phyloP scores from a whole-genome alignment of 1,140 invertebrate genomes.

The Apis florea region DNA sequence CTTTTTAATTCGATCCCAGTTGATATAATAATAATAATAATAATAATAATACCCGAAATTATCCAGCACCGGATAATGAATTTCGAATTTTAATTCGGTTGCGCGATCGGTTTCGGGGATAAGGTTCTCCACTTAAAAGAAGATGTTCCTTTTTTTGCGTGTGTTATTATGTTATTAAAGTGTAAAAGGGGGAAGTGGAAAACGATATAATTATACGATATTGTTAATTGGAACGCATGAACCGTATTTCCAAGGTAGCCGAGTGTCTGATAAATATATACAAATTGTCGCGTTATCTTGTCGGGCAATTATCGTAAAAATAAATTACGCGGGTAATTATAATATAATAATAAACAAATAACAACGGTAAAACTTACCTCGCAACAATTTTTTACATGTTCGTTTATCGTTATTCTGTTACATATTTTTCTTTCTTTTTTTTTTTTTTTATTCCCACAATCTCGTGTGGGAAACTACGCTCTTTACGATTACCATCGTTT shows the following conservation, averaged over 20 bases:
- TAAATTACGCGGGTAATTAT: neutral
- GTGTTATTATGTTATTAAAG: neutral
- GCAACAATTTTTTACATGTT: neutral
- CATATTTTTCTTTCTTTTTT: conserved; percentile 46
- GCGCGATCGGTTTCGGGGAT: neutral
- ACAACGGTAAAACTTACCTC: no score
- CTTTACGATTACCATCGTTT: no score
- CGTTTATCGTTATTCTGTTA: conserved; percentile 55
- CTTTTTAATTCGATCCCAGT: neutral
- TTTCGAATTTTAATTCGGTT: conserved; percentile 4
- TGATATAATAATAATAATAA: no score
- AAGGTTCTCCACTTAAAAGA: neutral
- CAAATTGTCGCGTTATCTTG: neutral
- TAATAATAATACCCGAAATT: neutral
- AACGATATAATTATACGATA: neutral
- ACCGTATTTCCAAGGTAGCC: neutral
- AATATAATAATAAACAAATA: no score
- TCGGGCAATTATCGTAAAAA: neutral
- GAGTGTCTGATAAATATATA: neutral
- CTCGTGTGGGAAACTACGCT: no score
- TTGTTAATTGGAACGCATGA: neutral
- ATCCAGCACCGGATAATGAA: conserved; percentile 1
- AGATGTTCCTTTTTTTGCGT: neutral
- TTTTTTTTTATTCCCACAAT: conserved; percentile 19
- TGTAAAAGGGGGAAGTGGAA: neutral